Base-by-base conservation (phyloP, 2,113 vertebrate species). In the Psettodes erumei region DNA sequence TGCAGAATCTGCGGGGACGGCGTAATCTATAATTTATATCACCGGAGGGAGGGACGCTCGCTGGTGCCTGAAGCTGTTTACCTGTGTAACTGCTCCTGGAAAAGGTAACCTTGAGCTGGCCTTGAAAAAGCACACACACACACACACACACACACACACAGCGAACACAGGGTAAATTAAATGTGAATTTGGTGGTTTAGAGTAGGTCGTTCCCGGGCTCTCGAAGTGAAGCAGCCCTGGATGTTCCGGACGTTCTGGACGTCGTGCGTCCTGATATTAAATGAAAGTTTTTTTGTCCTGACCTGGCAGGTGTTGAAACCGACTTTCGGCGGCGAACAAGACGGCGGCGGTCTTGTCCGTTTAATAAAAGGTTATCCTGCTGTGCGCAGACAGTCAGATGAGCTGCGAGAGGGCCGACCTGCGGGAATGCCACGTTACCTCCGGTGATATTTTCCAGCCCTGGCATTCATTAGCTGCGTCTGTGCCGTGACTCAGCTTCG, bases 291-390 rank as follows among this genome's bases (percentile, higher is more conserved):
- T 38, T 28, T 64, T 30, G 38, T 75, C 43, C 47, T 75, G 37
- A 75, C 47, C 9, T 3, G 38, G 47, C 37, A 19, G 28, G 6
- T n/a, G 25, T 16, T 30, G 28, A 81, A 40, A 54, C n/a, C n/a
- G n/a, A n/a, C n/a, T n/a, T n/a, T n/a, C n/a, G n/a, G n/a, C n/a
- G n/a, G n/a, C n/a, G n/a, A n/a, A n/a, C n/a, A 38, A 42, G 65
- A 47, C 55, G 47, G 42, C 0, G 13, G 32, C 4, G 11, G 63
- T 60, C n/a, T 77, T 66, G 75, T 73, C 82, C 77, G 80, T 82
- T 82, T 82, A 85, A 71, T 42, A 8, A 88, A 90, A 90, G 71
- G 84, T 90, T 72, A 85, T 72, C 21, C 64, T 53, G 5, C 27
- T 25, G n/a, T n/a, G n/a, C 28, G 30, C 8, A 54, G 62, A 38